Conservation (phyloP, 2,797 vertebrate species). For the Ciconia nigra region DNA sequence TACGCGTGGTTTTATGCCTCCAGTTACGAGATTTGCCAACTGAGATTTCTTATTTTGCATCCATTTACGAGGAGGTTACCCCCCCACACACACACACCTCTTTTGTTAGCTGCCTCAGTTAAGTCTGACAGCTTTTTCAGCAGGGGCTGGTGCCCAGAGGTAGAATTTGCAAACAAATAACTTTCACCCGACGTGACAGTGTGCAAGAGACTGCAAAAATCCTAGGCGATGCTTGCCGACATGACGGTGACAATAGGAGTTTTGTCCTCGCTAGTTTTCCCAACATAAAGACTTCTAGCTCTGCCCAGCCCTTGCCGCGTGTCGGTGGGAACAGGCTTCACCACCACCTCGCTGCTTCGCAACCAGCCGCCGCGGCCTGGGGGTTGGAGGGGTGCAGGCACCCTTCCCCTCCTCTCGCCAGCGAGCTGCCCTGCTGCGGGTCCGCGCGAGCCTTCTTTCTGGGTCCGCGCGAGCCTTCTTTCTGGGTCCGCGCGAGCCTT, state of each 20-base stretch:
- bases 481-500: accelerated
- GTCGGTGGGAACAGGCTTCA: not conserved
- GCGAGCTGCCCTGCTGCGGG: not conserved
- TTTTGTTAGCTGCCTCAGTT: not conserved
- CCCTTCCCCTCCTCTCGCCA: not conserved
- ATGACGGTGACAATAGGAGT: not conserved
- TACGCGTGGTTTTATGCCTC: not conserved
- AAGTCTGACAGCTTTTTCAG: not conserved
- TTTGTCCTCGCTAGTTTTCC: not conserved
- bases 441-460: accelerated
- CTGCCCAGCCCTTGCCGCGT: not conserved
- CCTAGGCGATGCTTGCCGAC: not conserved
- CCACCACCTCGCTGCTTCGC: not conserved
- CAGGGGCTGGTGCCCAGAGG: not conserved
- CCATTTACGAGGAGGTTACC: not conserved
- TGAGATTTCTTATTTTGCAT: not conserved
- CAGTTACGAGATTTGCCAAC: not conserved
- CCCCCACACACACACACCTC: not conserved
- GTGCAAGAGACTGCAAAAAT: not conserved
- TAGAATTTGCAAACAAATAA: conserved; percentile 21
- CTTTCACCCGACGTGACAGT: not conserved
- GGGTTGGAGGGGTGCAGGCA: accelerated
- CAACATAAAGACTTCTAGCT: not conserved
- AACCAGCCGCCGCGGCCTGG: not conserved
- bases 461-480: accelerated